These are phyloP conservation scores for Perca flavescens DNA, from an alignment of 2,113 vertebrate genomes.

Conservation along the genomic window DNA sequence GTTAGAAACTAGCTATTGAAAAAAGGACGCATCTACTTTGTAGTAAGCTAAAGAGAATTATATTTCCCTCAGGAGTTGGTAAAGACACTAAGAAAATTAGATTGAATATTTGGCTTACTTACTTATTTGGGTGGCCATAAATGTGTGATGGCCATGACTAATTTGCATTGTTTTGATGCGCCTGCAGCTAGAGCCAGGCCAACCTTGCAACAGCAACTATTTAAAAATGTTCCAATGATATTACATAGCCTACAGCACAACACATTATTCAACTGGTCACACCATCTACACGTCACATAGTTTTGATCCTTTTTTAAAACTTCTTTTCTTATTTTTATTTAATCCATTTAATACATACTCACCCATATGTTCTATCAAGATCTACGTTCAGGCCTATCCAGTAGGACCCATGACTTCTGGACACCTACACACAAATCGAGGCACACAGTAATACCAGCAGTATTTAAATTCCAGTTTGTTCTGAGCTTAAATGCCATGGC, in stretches of 20 bases:
- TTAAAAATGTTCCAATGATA: not conserved
- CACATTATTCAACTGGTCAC: not conserved
- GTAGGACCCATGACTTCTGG: slow-evolving; percentile 44
- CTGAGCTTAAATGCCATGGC: not conserved
- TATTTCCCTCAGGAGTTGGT: not conserved
- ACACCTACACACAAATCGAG: slow-evolving; percentile 58
- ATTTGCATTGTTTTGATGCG: not conserved
- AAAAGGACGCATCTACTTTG: not conserved
- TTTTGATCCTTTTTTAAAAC: not conserved
- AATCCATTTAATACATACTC: slow-evolving; percentile 70
- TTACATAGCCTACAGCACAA: not conserved
- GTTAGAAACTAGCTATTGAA: not conserved
- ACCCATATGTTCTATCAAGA: slow-evolving; percentile 87
- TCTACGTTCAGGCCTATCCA: slow-evolving; percentile 91
- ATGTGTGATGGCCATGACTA: too few species aligned
- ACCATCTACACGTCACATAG: not conserved
- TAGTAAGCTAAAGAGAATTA: not conserved
- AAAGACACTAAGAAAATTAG: not conserved
- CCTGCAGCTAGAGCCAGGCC: too few species aligned
- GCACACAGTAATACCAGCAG: not conserved
- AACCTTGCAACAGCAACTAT: not conserved
- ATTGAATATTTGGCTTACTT: too few species aligned
- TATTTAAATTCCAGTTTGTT: not conserved
- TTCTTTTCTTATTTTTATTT: not conserved
- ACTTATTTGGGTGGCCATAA: too few species aligned